phyloP scores from a whole-genome alignment of 2,113 vertebrate genomes.

The Cinclus mexicanus region DNA sequence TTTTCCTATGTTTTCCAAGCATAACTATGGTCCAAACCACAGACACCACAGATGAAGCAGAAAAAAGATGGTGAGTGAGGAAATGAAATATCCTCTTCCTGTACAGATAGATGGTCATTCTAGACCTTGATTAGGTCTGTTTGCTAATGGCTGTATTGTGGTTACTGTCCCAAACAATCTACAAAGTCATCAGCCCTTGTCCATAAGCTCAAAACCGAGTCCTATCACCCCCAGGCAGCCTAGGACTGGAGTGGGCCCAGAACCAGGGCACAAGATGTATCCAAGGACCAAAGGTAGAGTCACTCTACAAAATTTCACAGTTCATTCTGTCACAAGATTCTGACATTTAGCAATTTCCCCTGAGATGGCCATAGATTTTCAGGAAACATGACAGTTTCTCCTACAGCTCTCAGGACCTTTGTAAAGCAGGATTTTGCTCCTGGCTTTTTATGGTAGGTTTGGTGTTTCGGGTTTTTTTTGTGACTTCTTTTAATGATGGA shows the following conservation, averaged over 20 bases:
- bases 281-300: background rate
- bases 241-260: background rate
- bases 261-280: fast-evolving
- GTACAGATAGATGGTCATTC: background rate
- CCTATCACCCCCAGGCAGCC: background rate
- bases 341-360: background rate
- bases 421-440: background rate
- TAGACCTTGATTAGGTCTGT: background rate
- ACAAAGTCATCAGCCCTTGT: background rate
- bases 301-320: background rate
- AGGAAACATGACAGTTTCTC: background rate
- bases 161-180: background rate
- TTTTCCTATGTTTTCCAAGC: background rate
- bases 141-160: background rate
- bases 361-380: background rate
- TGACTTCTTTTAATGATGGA: background rate
- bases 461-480: background rate
- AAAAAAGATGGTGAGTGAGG: background rate
- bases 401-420: background rate
- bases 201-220: background rate
- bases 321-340: background rate
- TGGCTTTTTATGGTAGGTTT: too few relatives aligned
- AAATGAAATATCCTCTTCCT: background rate
- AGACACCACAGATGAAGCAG: background rate
- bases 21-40: background rate